Evolutionary conservation across 2,888 invertebrate species (phyloP).

Genomic region (Aspidapion aeneum): DNA sequence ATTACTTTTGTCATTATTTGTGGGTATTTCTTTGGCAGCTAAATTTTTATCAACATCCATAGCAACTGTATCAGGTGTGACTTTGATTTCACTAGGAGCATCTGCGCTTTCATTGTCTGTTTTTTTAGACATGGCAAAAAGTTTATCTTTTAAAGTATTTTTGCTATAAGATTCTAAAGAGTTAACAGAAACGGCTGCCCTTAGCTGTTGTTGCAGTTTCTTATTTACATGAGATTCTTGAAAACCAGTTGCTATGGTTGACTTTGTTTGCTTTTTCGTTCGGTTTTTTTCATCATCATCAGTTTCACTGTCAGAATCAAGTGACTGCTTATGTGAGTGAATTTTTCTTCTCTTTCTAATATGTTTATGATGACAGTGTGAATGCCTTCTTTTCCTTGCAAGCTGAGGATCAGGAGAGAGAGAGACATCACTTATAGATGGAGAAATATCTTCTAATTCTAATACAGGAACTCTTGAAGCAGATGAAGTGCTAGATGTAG

Average conservation of each 20-base stretch:
- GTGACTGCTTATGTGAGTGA: background rate
- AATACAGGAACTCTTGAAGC: background rate
- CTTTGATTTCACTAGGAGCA: background rate
- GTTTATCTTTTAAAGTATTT: slow-evolving; percentile 40
- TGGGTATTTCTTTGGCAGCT: slow-evolving; percentile 11
- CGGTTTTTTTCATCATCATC: slow-evolving; percentile 25
- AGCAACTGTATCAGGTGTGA: background rate
- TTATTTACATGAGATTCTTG: slow-evolving; percentile 29
- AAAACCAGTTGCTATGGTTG: background rate
- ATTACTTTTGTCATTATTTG: slow-evolving; percentile 5
- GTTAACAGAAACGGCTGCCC: slow-evolving; percentile 52
- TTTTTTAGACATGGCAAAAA: slow-evolving; percentile 39
- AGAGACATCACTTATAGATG: background rate
- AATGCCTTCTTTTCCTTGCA: background rate
- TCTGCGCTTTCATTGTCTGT: slow-evolving; percentile 1
- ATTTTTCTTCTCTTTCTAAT: slow-evolving; percentile 5
- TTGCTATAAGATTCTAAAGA: slow-evolving; percentile 30
- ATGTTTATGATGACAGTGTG: background rate
- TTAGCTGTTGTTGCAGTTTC: slow-evolving; percentile 47
- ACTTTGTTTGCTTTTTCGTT: background rate
- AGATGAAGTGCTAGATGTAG: background rate
- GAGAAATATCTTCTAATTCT: background rate
- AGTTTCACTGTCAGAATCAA: slow-evolving; percentile 31
- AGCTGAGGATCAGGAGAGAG: background rate
- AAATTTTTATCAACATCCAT: slow-evolving; percentile 7